Percentiles rank a stretch among this genome's conserved stretches.
These are phyloP conservation scores for Cyclura pinguis DNA, from an alignment of 2,797 vertebrate species.

Conservation along the genomic window DNA sequence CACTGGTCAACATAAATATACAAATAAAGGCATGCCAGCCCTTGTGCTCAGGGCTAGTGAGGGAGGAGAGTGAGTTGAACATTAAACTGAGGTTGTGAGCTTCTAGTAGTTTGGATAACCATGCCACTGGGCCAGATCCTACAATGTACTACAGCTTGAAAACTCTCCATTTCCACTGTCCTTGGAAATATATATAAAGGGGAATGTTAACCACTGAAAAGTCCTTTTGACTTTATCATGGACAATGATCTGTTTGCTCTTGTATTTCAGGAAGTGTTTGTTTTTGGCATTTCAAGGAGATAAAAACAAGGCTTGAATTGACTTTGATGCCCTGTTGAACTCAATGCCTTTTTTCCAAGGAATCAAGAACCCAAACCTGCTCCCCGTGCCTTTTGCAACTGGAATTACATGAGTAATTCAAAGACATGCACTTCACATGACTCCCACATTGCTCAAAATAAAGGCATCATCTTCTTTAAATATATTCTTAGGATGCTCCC, in stretches of 20 bases:
- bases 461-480: slow-evolving; percentile 43
- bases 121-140: neutral
- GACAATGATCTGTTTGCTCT: neutral
- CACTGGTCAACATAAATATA: no score
- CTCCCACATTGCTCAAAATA: neutral
- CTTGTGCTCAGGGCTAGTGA: neutral
- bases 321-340: neutral
- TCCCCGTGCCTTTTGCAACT: slow-evolving; percentile 65
- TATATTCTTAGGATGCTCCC: slow-evolving; percentile 8
- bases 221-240: neutral
- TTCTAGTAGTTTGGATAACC: neutral
- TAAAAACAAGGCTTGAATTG: neutral
- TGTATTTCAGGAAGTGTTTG: neutral
- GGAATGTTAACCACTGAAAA: neutral
- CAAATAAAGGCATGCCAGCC: neutral
- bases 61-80: neutral
- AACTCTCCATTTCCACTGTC: neutral
- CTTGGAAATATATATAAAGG: no score
- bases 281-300: neutral
- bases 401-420: slow-evolving; percentile 63
- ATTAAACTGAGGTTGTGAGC: neutral
- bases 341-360: slow-evolving; percentile 48
- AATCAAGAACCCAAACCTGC: slow-evolving; percentile 56
- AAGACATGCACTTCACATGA: slow-evolving; percentile 47
- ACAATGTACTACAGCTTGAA: neutral